Base-by-base conservation (phyloP, 2,888 invertebrate species). In the Dimorphilus gyrociliatus region DNA sequence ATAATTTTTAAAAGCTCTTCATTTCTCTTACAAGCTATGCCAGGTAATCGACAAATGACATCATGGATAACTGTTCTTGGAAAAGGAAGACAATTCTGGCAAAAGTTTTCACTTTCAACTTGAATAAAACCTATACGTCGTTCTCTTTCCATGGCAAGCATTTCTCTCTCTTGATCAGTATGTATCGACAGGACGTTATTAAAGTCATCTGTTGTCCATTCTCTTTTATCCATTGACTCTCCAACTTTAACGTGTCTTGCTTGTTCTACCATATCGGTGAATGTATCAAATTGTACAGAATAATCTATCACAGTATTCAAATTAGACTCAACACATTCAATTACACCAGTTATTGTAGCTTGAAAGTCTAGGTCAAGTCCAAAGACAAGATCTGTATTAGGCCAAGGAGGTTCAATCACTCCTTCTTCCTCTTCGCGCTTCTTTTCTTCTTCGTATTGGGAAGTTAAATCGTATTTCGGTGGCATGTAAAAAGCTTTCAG, bases 181-280 rank as follows among this genome's bases (percentile, higher is more conserved):
- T 55, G 51, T 8, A 50, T 41, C 4, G 47, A 36, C 12, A 60
- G 46, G 2, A 58, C 50, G 30, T 53, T 50, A 19, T 49, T 53
- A 36, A 60, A 59, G 28, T 60, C 55, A n/a, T 60, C 57, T 23
- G 57, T 53, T 5, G 51, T 44, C 59, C 58, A 58, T 19, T 43
- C 40, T 29, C 48, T 46, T 32, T 45, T 43, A 8, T 44, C 39
- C 50, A 55, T 53, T 4, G 53, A 51, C 10, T 43, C 49, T 19
- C 48, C 50, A 1, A 55, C 51, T 36, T 56, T 46, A 30, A 56
- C 39, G 16, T 38, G 36, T 15, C 47, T 36, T 7, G 51, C 48
- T 34, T 48, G 49, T 35, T 58, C 56, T 27, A 59, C 58, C 59
- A 59, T 59, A 15, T 37, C 36, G 39, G 55, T 56, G 35, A 50